Percentiles rank a stretch among this genome's conserved stretches.
These are phyloP conservation scores for Gymnopithys bicolor DNA, from an alignment of 2,797 vertebrate species.

Conservation along the genomic window DNA sequence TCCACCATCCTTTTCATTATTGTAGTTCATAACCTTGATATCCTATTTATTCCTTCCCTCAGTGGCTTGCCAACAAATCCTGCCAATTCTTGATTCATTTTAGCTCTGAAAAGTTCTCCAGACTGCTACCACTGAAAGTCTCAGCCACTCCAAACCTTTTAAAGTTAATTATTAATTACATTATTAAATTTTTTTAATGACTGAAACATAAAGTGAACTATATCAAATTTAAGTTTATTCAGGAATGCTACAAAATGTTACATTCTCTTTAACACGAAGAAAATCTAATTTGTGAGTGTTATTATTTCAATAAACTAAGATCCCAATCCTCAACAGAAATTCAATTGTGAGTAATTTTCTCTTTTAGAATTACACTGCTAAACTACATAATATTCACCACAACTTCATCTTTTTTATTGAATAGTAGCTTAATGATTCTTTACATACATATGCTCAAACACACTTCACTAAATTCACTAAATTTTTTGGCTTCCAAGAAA, in stretches of 20 bases:
- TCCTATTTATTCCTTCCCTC: neutral
- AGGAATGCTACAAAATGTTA: neutral
- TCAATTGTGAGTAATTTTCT: neutral
- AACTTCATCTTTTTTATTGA: neutral
- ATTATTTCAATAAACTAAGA: neutral
- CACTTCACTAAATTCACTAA: neutral
- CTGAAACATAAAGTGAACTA: neutral
- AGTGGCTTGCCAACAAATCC: neutral
- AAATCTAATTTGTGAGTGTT: neutral
- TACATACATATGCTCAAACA: neutral
- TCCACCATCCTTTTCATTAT: neutral
- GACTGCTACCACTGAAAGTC: neutral
- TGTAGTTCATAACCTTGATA: neutral
- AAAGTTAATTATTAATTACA: neutral
- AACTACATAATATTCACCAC: neutral
- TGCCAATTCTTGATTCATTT: neutral
- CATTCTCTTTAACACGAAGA: neutral
- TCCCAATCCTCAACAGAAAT: neutral
- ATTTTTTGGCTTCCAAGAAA: neutral
- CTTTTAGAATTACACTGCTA: neutral
- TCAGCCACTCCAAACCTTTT: neutral
- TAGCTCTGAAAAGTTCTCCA: neutral
- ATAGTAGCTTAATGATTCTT: neutral
- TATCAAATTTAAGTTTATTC: neutral
- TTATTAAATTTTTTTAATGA: neutral